phyloP scores from a whole-genome alignment of 2,797 vertebrate species.

The Mus minutoides region DNA sequence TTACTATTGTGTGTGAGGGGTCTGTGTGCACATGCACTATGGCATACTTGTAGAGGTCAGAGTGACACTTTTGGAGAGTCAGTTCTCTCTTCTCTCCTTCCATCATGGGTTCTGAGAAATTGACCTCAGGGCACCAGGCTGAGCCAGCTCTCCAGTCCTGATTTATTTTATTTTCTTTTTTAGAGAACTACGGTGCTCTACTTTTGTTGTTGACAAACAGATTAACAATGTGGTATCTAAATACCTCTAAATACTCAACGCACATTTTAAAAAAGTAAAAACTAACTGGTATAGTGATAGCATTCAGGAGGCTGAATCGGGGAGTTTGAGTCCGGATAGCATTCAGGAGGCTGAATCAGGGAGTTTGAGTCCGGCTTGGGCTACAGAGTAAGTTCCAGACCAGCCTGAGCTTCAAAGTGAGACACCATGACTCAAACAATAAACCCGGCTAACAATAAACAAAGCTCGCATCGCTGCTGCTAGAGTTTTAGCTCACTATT shows the following conservation, averaged over 20 bases:
- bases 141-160: background rate
- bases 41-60: too few species aligned
- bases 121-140: background rate
- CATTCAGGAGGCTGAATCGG: background rate
- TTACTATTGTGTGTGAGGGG: background rate
- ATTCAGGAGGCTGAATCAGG: background rate
- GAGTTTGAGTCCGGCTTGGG: background rate
- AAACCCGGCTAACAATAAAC: too few species aligned
- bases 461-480: background rate
- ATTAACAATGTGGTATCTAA: background rate
- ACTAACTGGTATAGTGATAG: too few species aligned
- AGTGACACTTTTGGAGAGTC: background rate
- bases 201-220: background rate
- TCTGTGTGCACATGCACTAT: background rate
- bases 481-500: constrained; percentile 23
- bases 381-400: background rate
- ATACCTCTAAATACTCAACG: background rate
- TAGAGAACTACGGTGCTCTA: background rate
- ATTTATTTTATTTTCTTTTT: background rate
- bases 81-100: background rate
- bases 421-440: background rate
- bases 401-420: background rate
- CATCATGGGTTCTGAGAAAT: background rate
- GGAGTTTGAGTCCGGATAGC: background rate
- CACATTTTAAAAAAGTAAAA: constrained; percentile 2